Evolutionary conservation across 1,140 invertebrate species (phyloP), one percentile per base, ranked within the genome.

Genomic region (Drosophila oshimai): DNA sequence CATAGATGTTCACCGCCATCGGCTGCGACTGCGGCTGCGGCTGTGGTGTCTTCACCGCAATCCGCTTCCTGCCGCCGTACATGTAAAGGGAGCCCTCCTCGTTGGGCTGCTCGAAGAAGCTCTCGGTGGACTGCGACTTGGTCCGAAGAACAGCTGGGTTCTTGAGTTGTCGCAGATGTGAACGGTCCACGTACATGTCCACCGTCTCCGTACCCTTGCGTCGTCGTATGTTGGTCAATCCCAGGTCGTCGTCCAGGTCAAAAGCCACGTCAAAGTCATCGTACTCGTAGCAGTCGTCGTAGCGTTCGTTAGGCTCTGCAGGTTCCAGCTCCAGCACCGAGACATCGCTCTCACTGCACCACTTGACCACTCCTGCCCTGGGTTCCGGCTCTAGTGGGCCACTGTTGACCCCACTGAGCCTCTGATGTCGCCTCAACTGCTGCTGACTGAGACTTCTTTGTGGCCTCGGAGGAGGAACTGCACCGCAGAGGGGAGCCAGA

Each of bases 321-420:
- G 58, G 77, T 29, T 77, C 83, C 36, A 83, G 70, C 53, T 89
- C 84, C 34, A 90, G 77, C 69, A 88, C 70, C 9, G 89, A 90
- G 15, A 90, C 64, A 33, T 90, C 89, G 53, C 89, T 90, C 67
- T 90, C 89, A 46, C 89, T 90, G 50, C 89, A 90, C 89, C 89
- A 90, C 64, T 90, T 90, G 31, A 75, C 73, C 64, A 89, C 47
- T 29, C 73, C 81, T 10, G 60, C 65, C 36, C 60, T 28, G 6
- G n/a, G 4, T 10, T 62, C 58, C 22, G 54, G 70, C 28, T 76
- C 75, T 26, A 61, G 31, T 39, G 74, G 29, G 5, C n/a, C n/a
- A n/a, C 81, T 73, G 13, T n/a, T n/a, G n/a, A n/a, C n/a, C n/a
- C 89, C 89, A 24, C 89, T 90, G 9, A 90, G 62, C 0, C 73